phyloP scores from a whole-genome alignment of 1,140 invertebrate genomes.

The Euglossa dilemma region DNA sequence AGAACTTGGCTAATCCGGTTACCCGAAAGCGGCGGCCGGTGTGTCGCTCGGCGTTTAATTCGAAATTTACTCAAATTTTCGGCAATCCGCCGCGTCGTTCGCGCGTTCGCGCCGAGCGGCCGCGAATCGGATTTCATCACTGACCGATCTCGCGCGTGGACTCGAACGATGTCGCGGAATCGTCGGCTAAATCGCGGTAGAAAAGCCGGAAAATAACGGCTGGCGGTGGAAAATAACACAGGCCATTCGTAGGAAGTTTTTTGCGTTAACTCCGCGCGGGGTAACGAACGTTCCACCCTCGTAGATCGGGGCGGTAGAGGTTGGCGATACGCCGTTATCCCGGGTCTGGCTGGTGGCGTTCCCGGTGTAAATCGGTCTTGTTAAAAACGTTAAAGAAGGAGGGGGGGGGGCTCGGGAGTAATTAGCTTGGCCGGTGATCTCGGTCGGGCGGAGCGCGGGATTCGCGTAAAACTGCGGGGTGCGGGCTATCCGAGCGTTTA shows the following conservation, averaged over 20 bases:
- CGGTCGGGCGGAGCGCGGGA: not conserved
- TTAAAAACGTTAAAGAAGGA: conserved; percentile 25
- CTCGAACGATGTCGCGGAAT: not conserved
- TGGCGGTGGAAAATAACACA: not conserved
- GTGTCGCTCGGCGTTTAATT: conserved; percentile 20
- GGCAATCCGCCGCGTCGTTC: not conserved
- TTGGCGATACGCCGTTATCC: conserved; percentile 18
- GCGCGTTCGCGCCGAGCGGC: too few relatives aligned
- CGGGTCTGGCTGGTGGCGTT: not conserved
- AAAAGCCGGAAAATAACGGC: not conserved
- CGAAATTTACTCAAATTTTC: not conserved
- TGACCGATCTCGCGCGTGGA: too few relatives aligned
- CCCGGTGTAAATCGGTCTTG: conserved; percentile 7
- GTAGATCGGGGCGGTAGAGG: conserved; percentile 16
- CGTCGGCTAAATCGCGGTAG: not conserved
- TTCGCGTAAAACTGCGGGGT: conserved; percentile 53
- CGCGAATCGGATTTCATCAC: not conserved
- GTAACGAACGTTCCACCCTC: not conserved
- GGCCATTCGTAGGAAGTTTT: conserved; percentile 29
- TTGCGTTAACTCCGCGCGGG: not conserved
- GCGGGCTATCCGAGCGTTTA: conserved; percentile 23
- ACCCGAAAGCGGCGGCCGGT: not conserved
- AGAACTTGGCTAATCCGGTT: conserved; percentile 13
- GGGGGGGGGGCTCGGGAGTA: conserved; percentile 13
- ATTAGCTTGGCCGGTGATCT: conserved; percentile 25